These are phyloP conservation scores for Volucella bombylans DNA, from an alignment of 2,888 invertebrate genomes.

Conservation along the genomic window DNA sequence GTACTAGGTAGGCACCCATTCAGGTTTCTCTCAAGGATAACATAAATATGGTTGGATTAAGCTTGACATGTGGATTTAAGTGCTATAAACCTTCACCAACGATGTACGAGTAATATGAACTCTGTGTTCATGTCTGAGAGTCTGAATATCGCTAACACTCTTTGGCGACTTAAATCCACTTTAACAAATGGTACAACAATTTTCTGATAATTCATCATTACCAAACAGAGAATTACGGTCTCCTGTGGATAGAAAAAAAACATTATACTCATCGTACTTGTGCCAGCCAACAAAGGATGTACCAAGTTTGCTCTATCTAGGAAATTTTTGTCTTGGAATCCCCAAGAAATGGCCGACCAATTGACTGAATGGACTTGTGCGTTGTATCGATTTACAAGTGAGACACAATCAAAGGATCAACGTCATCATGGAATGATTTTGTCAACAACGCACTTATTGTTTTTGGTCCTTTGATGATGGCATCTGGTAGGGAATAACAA, in stretches of 20 bases:
- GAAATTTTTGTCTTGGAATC: not conserved
- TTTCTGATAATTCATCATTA: conserved; percentile 40
- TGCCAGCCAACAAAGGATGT: conserved; percentile 13
- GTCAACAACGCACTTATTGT: conserved; percentile 17
- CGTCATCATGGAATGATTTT: conserved; percentile 12
- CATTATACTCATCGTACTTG: too few species aligned
- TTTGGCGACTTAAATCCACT: not conserved
- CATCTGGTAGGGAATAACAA: conserved; percentile 13
- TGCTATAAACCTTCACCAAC: conserved; percentile 15
- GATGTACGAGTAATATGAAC: too few species aligned
- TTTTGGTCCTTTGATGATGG: conserved; percentile 32
- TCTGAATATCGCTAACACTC: not conserved
- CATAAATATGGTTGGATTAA: not conserved
- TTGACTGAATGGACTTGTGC: conserved; percentile 46
- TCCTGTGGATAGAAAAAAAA: not conserved
- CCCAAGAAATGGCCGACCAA: conserved; percentile 20
- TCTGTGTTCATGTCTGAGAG: not conserved
- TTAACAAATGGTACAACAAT: conserved; percentile 3
- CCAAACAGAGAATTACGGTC: conserved; percentile 13
- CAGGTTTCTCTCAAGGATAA: too few species aligned
- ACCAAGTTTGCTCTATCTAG: conserved; percentile 10
- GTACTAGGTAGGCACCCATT: not conserved
- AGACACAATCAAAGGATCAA: conserved; percentile 12
- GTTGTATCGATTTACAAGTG: conserved; percentile 43
- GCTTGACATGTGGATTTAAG: not conserved